A percentile compares a stretch with the other conserved stretches of the same genome.
Conservation (phyloP, 1,140 invertebrate species). For the Drosophila repleta region DNA sequence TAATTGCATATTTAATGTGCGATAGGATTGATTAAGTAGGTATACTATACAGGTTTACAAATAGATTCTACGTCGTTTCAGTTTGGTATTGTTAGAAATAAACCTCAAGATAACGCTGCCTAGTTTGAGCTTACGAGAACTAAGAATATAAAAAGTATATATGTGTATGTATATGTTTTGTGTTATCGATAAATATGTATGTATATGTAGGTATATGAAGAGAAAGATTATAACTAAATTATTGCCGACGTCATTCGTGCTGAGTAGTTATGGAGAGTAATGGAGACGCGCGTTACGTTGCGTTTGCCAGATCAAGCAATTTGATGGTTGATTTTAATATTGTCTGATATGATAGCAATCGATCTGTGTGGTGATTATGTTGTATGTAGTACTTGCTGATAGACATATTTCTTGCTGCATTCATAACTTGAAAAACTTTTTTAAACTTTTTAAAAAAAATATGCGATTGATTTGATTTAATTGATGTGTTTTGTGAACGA, state of each 20-base stretch:
- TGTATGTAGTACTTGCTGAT: conserved; percentile 62
- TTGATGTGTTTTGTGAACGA: conserved; percentile 43
- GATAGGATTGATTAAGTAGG: neutral
- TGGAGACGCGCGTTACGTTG: conserved; percentile 42
- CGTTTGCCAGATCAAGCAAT: conserved; percentile 60
- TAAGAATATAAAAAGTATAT: conserved; percentile 27
- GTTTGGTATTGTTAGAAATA: conserved; percentile 26
- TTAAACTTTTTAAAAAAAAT: conserved; percentile 40
- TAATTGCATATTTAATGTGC: neutral
- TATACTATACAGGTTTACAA: conserved; percentile 4
- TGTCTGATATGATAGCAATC: conserved; percentile 33
- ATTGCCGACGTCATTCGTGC: conserved; percentile 82
- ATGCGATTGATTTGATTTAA: conserved; percentile 40
- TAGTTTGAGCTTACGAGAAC: conserved; percentile 18
- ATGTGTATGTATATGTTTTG: conserved; percentile 23
- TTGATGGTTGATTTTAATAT: conserved; percentile 37
- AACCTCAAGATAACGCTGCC: conserved; percentile 40
- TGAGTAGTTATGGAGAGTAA: conserved; percentile 57
- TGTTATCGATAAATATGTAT: conserved; percentile 52
- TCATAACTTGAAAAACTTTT: conserved; percentile 27
- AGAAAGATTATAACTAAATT: conserved; percentile 45
- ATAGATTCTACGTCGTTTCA: conserved; percentile 23
- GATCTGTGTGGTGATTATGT: conserved; percentile 55
- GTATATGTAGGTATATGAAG: conserved; percentile 28
- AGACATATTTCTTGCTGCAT: conserved; percentile 44